A percentile compares a stretch with the other conserved stretches of the same genome.
Evolutionary conservation across 2,113 vertebrate genomes (phyloP).

Genomic region (Silurus meridionalis): DNA sequence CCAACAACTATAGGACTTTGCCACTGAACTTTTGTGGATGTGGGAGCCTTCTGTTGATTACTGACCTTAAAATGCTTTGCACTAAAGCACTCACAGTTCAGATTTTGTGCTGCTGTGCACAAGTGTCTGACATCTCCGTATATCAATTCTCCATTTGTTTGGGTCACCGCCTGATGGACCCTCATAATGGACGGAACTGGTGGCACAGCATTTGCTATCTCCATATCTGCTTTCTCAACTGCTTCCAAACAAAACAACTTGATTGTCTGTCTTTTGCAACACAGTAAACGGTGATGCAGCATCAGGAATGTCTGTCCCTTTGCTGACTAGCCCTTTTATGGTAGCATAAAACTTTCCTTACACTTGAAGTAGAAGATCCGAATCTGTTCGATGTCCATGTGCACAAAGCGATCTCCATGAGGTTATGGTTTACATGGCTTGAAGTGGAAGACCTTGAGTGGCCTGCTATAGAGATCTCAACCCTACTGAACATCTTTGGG

Average conservation of each 20-base stretch:
- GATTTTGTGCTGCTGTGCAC: conserved; percentile 19
- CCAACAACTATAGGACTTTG: neutral
- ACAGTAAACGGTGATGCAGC: neutral
- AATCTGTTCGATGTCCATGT: too few relatives aligned
- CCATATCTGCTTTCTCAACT: conserved; percentile 3
- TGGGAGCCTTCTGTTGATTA: neutral
- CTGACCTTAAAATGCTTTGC: neutral
- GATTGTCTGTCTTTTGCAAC: conserved; percentile 7
- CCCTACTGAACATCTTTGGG: too few relatives aligned
- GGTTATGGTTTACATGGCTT: too few relatives aligned
- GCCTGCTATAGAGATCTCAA: too few relatives aligned
- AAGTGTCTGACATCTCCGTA: conserved; percentile 43
- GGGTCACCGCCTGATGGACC: too few relatives aligned
- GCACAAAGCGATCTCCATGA: too few relatives aligned
- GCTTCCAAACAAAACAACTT: conserved; percentile 22
- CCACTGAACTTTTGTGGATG: neutral
- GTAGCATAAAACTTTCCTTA: too few relatives aligned
- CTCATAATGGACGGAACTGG: too few relatives aligned
- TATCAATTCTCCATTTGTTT: conserved; percentile 25
- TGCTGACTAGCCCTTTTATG: neutral
- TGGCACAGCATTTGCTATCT: neutral
- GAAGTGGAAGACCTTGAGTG: too few relatives aligned
- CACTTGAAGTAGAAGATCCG: too few relatives aligned
- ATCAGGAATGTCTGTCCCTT: conserved; percentile 13
- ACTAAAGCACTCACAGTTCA: conserved; percentile 30